Percentiles rank a stretch among this genome's conserved stretches.
Conservation (phyloP, 2,888 invertebrate genomes). For the Taphrorychus bicolor region DNA sequence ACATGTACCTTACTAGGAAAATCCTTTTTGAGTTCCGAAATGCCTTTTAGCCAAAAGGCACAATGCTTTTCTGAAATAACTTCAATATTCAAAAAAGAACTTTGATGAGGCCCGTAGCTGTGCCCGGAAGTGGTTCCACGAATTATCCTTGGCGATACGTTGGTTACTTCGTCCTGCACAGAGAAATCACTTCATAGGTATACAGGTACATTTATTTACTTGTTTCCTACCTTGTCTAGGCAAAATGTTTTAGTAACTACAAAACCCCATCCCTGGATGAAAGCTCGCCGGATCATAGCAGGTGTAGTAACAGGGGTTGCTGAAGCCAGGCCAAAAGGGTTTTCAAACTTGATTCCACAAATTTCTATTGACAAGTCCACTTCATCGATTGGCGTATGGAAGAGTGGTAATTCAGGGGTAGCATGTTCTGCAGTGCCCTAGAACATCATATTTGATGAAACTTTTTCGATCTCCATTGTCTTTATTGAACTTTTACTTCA, state of each 20-base stretch:
- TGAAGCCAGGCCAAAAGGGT: constrained; percentile 97
- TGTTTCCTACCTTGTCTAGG: constrained; percentile 90
- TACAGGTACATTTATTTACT: too few relatives aligned
- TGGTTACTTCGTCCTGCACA: constrained; percentile 92
- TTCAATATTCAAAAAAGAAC: constrained; percentile 96
- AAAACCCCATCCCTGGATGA: constrained; percentile 97
- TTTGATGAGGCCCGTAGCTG: constrained; percentile 93
- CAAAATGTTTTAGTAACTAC: constrained; percentile 97
- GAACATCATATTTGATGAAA: neutral
- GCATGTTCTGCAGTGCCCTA: constrained; percentile 54
- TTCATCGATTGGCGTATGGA: constrained; percentile 90
- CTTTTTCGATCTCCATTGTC: too few relatives aligned
- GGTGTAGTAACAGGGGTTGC: constrained; percentile 95
- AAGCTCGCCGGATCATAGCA: constrained; percentile 94
- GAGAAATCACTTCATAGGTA: too few relatives aligned
- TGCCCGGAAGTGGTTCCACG: constrained; percentile 93
- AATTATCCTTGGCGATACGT: constrained; percentile 96
- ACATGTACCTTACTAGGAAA: constrained; percentile 85
- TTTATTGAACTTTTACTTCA: too few relatives aligned
- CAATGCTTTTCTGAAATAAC: constrained; percentile 96
- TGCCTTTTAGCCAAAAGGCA: constrained; percentile 90
- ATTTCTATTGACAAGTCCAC: constrained; percentile 94
- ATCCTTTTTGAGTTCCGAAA: constrained; percentile 87
- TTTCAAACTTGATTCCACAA: constrained; percentile 92
- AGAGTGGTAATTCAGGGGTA: constrained; percentile 83